Evolutionary conservation across 1,140 invertebrate species (phyloP), one percentile per base, ranked within the genome.

Genomic region (Steinernema khuongi): DNA sequence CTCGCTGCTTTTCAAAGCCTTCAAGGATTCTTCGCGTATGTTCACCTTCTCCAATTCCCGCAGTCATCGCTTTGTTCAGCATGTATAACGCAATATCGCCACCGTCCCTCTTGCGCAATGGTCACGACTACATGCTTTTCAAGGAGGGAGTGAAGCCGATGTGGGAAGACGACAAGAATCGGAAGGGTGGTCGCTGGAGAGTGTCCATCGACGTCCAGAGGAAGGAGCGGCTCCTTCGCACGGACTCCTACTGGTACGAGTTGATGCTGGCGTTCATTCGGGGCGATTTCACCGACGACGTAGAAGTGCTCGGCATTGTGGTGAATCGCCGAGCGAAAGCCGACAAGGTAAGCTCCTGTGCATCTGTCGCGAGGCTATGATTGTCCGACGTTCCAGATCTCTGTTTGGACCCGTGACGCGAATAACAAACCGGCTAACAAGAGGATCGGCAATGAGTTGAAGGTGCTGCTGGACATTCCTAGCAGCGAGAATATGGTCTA

Each of bases 141-240:
- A 60, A 60, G 50, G 50, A 7, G 50, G 50, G 50, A 14, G 50
- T 60, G 50, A 60, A 60, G 50, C 50, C 50, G 22, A 60, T 60
- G 50, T 60, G 50, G 50, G 50, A 60, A 22, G 50, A 60, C 50
- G 50, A 60, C 4, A 60, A 60, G 14, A 60, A 60, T 22, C 50
- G 50, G 14, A 7, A 60, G 14, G 50, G 50, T 22, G 50, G 50
- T 22, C 50, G 50, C 50, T 60, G 50, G 50, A 14, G 50, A 14
- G 19, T 60, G 50, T 60, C 50, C 7, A 22, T 60, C 50, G 50
- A 60, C 4, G 14, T 22, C 14, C 50, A 22, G 7, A 60, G 26
- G 50, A 60, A 60, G 14, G 11, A 22, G 14, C 4, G 4, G 7
- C 26, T 17, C 50, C 14, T 60, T 22, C 50, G 50, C 11, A 60